Conservation (phyloP, 1,140 invertebrate genomes). For the Copidosoma floridanum region DNA sequence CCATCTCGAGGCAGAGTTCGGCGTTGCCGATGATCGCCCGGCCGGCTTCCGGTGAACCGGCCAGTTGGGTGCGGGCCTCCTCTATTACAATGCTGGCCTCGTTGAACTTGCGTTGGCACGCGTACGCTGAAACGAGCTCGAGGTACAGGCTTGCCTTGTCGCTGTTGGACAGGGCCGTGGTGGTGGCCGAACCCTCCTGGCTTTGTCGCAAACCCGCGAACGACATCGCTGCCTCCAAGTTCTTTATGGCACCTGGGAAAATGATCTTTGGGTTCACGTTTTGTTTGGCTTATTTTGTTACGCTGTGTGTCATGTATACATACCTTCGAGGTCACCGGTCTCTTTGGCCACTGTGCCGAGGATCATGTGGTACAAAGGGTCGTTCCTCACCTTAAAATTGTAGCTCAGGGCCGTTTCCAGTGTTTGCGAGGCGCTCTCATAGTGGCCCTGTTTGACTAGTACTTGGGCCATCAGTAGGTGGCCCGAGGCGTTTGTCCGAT, state of each 20-base stretch:
- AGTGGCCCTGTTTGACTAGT: constrained; percentile 70
- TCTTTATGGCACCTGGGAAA: constrained; percentile 60
- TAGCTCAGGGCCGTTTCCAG: constrained; percentile 86
- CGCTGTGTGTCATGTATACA: too few species aligned
- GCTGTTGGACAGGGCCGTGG: constrained; percentile 55
- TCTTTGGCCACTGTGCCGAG: constrained; percentile 80
- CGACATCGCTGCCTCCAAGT: constrained; percentile 70
- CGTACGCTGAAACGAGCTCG: constrained; percentile 81
- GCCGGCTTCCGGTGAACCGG: constrained; percentile 78
- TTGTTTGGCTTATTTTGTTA: neutral
- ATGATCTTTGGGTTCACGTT: too few species aligned
- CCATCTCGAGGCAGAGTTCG: constrained; percentile 76
- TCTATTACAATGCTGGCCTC: constrained; percentile 82
- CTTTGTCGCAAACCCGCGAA: constrained; percentile 44
- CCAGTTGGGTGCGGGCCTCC: constrained; percentile 76
- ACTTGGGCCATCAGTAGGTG: constrained; percentile 89
- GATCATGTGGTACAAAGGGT: constrained; percentile 86
- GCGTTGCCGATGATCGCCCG: constrained; percentile 81
- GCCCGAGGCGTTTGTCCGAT: constrained; percentile 76
- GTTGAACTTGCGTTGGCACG: constrained; percentile 66
- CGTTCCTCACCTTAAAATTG: constrained; percentile 88
- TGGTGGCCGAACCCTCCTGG: constrained; percentile 31
- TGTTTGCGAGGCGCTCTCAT: constrained; percentile 76
- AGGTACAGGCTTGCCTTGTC: constrained; percentile 86
- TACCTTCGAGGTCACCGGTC: constrained; percentile 69